Evolutionary conservation across 2,888 invertebrate species (phyloP), one percentile per base, ranked within the genome.

Genomic region (Cheilosia vulpina): DNA sequence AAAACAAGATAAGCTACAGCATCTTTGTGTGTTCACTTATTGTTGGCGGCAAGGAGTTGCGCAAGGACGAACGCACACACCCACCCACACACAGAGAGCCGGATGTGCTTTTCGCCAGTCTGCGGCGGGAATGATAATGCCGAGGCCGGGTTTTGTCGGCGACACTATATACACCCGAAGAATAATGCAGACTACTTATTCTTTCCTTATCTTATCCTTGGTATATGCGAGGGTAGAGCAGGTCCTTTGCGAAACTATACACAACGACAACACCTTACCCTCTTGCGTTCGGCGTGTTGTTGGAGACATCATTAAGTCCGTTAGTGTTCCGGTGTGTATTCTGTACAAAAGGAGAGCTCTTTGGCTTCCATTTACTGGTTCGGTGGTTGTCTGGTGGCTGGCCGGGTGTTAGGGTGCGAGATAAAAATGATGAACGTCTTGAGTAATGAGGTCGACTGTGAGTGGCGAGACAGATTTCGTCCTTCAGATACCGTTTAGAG

Each of bases 381-480:
- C 75, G 76, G 68, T 75, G 68, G 55, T 34, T 43, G 76, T 65
- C 65, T 78, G 72, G 57, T 62, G 45, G 43, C 45, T 78, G 65
- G 45, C 24, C 57, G 47, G 76, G 58, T 76, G 76, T 38, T 53
- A 41, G 60, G 73, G 73, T 72, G 76, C 50, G 55, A 85, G 85
- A 81, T 85, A 85, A 85, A 85, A 85, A 85, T 85, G 80, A 84
- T 84, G 80, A 80, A 84, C 84, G 80, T 80, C 84, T 80, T 84
- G 81, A 85, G 85, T 85, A 85, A 85, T 85, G 85, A 85, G 85
- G 85, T 81, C 85, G 77, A 43, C 85, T 72, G 71, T 72, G 72
- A 85, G 76, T 77, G 85, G 85, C 85, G 85, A 81, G 81, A 80
- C 85, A 81, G 71, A 85, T 85, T 85, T 68, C 72, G 45, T 76